These are phyloP conservation scores for Caranx melampygus DNA, from an alignment of 2,113 vertebrate species.

Conservation along the genomic window DNA sequence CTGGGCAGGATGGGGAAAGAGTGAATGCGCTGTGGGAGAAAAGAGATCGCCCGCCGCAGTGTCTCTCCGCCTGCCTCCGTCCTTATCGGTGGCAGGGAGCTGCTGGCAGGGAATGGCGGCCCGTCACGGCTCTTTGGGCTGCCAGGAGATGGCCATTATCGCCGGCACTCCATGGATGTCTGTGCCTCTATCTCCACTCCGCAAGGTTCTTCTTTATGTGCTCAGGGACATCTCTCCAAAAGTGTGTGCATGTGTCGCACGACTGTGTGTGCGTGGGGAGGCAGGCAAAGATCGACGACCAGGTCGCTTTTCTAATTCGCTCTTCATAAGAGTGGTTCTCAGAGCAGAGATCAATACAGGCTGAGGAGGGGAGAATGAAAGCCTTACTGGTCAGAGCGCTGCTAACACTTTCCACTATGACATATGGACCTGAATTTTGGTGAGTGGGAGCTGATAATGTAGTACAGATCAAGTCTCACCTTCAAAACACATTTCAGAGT, in stretches of 20 bases:
- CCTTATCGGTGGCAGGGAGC: slow-evolving; percentile 70
- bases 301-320: slow-evolving; percentile 26
- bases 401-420: slow-evolving; percentile 15
- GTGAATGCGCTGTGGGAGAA: slow-evolving; percentile 47
- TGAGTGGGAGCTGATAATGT: background rate
- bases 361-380: slow-evolving; percentile 26
- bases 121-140: slow-evolving; percentile 73
- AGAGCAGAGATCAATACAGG: slow-evolving; percentile 48
- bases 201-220: slow-evolving; percentile 68
- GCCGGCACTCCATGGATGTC: slow-evolving; percentile 61
- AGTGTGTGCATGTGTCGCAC: slow-evolving; percentile 39
- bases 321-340: slow-evolving; percentile 43
- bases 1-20: slow-evolving; percentile 22
- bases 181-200: slow-evolving; percentile 67
- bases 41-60: slow-evolving; percentile 29
- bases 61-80: slow-evolving; percentile 37
- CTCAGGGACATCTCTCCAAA: slow-evolving; percentile 45
- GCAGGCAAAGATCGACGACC: slow-evolving; percentile 39
- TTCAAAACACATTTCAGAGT: background rate
- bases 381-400: slow-evolving; percentile 20
- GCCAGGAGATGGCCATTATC: slow-evolving; percentile 77
- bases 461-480: background rate
- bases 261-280: slow-evolving; percentile 2
- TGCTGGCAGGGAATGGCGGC: slow-evolving; percentile 48
- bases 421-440: background rate